These are phyloP conservation scores for Drosophila diplacantha DNA, from an alignment of 2,888 invertebrate species.

Conservation along the genomic window DNA sequence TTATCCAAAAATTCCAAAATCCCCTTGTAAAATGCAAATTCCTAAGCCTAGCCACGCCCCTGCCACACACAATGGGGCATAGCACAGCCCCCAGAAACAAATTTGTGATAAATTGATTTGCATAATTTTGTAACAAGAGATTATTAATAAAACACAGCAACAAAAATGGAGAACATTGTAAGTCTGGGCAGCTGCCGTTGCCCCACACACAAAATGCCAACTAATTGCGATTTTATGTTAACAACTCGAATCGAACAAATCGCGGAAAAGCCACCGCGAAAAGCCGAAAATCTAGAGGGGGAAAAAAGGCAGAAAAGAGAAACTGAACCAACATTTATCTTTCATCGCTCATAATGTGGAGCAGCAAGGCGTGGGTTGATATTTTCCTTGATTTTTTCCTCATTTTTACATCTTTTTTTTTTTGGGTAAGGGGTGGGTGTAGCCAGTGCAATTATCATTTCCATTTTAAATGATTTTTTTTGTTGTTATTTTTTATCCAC, in stretches of 20 bases:
- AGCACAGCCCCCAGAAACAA: slow-evolving; percentile 19
- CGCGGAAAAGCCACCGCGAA: slow-evolving; percentile 31
- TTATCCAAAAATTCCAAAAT: background rate
- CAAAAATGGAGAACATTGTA: background rate
- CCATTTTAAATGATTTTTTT: slow-evolving; percentile 27
- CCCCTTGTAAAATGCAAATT: slow-evolving; percentile 16
- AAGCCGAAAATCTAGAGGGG: slow-evolving; percentile 12
- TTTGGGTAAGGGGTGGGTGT: slow-evolving; percentile 23
- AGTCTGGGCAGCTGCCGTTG: slow-evolving; percentile 30
- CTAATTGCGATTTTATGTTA: slow-evolving; percentile 75
- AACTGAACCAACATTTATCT: slow-evolving; percentile 36
- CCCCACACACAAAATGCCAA: slow-evolving; percentile 45
- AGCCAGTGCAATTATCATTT: slow-evolving; percentile 44
- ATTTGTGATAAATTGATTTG: slow-evolving; percentile 34
- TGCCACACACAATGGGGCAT: slow-evolving; percentile 5
- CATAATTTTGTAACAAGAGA: slow-evolving; percentile 40
- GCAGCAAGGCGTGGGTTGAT: slow-evolving; percentile 31
- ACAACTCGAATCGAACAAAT: slow-evolving; percentile 63
- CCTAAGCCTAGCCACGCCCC: slow-evolving; percentile 8
- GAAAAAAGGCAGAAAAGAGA: slow-evolving; percentile 4
- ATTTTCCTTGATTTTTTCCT: slow-evolving; percentile 2
- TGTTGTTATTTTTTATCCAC: background rate
- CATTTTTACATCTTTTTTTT: background rate
- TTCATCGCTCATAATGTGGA: slow-evolving; percentile 46
- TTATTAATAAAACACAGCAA: slow-evolving; percentile 34